phyloP scores from a whole-genome alignment of 2,113 vertebrate genomes.

The Arvicanthis niloticus region DNA sequence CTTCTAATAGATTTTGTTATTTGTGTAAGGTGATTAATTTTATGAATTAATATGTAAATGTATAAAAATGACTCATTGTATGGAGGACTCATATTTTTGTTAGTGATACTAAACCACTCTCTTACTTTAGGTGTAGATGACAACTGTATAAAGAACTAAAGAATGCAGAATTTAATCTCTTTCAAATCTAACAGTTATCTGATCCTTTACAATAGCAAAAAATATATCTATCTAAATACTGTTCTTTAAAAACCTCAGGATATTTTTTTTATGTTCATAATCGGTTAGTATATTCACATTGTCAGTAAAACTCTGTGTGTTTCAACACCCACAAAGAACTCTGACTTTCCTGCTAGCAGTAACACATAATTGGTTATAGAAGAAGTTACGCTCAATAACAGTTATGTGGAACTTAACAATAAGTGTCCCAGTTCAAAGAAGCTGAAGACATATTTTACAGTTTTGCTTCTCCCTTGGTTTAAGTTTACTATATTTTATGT shows the following conservation, averaged over 20 bases:
- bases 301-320: constrained; percentile 68
- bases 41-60: not conserved
- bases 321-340: constrained; percentile 66
- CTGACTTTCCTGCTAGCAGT: constrained; percentile 1
- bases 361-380: constrained; percentile 34
- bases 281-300: constrained; percentile 56
- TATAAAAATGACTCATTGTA: not conserved
- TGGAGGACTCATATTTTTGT: not conserved
- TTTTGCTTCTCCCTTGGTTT: not conserved
- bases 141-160: not conserved
- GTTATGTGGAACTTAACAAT: not conserved
- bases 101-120: not conserved
- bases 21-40: not conserved
- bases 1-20: not conserved
- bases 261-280: constrained; percentile 73
- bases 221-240: constrained; percentile 17
- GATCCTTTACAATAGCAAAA: constrained; percentile 44
- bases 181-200: not conserved
- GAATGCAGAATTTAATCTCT: not conserved
- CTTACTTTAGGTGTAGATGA: not conserved
- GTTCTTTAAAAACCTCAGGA: constrained; percentile 53
- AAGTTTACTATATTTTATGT: not conserved
- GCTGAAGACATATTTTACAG: not conserved
- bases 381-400: constrained; percentile 4
- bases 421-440: constrained; percentile 38